Base-by-base conservation (phyloP, 2,888 invertebrate species). In the Gymnosoma rotundatum region DNA sequence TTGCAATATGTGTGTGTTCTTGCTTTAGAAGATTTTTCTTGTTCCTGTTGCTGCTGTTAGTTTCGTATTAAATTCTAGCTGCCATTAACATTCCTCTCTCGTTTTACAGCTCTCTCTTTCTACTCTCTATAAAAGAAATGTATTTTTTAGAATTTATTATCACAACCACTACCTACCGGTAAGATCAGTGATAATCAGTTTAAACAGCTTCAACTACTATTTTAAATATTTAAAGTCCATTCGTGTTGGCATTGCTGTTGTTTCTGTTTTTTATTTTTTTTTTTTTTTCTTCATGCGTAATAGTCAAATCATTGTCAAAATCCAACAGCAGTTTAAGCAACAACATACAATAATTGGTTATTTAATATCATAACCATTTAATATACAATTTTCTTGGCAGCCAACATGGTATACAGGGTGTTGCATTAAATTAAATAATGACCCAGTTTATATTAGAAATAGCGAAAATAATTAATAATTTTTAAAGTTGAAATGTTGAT, bases 1-100 rank as follows among this genome's bases (percentile, higher is more conserved):
- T 78, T 69, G 67, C 63, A 81, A 64, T n/a, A 78, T 84, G 80
- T 84, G 84, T 84, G 84, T 84, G 83, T 83, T 83, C 83, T 72
- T 5, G 72, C 18, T 69, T 56, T 14, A 63, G 61, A 70, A 70
- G 56, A 63, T 18, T 38, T 66, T 25, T 25, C 25, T 32, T 32
- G 32, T 32, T 42, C 0, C 10, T 36, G 36, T 4, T 38, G 25
- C 8, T 63, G 18, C 38, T 64, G 32, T 38, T 42, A 32, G 52
- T 63, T n/a, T 25, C 25, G 32, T 54, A 12, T 61, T 16, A 69
- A 78, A 69, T 54, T 72, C 38, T 48, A 50, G 56, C 70, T 70
- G 70, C 78, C 61, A 70, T 50, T 58, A 66, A 66, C 56, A 48
- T 16, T 32, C 4, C 36, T 8, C 50, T 18, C 58, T 32, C 45